Percentiles rank a stretch among this genome's conserved stretches.
These are phyloP conservation scores for Limanda limanda DNA, from an alignment of 2,113 vertebrate species.

Conservation along the genomic window DNA sequence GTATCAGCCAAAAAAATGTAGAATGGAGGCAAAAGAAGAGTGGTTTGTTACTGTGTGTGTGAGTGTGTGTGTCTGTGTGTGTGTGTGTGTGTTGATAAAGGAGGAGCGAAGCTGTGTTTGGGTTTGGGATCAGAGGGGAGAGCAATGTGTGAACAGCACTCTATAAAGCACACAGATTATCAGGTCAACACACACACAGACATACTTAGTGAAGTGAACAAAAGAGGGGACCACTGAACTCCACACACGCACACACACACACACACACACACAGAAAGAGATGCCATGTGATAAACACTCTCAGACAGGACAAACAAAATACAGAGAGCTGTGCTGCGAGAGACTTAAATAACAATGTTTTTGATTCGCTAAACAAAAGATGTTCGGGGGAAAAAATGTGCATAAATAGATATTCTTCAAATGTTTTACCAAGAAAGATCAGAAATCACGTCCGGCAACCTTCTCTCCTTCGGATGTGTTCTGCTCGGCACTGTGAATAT, in stretches of 20 bases:
- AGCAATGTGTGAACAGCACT: constrained; percentile 81
- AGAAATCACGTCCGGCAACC: background rate
- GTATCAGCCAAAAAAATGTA: background rate
- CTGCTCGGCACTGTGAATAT: background rate
- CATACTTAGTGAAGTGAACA: constrained; percentile 69
- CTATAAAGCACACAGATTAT: constrained; percentile 81
- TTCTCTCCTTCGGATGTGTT: background rate
- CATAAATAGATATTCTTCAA: background rate
- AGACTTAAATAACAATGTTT: constrained; percentile 28
- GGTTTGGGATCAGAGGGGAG: constrained; percentile 77
- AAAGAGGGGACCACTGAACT: constrained; percentile 62
- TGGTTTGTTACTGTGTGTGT: constrained; percentile 44
- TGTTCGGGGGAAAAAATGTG: background rate
- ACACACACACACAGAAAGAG: constrained; percentile 35
- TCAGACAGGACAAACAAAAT: constrained; percentile 59
- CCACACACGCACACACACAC: constrained; percentile 15
- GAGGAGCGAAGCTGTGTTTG: constrained; percentile 65
- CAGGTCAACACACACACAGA: constrained; percentile 75
- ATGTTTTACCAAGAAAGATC: no score
- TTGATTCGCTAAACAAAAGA: background rate
- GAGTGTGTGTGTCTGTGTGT: constrained; percentile 46
- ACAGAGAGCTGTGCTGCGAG: constrained; percentile 26
- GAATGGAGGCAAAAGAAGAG: constrained; percentile 3
- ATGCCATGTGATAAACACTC: constrained; percentile 57
- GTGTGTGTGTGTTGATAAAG: constrained; percentile 51